Conservation (phyloP, 2,797 vertebrate species). For the Carduelis carduelis region DNA sequence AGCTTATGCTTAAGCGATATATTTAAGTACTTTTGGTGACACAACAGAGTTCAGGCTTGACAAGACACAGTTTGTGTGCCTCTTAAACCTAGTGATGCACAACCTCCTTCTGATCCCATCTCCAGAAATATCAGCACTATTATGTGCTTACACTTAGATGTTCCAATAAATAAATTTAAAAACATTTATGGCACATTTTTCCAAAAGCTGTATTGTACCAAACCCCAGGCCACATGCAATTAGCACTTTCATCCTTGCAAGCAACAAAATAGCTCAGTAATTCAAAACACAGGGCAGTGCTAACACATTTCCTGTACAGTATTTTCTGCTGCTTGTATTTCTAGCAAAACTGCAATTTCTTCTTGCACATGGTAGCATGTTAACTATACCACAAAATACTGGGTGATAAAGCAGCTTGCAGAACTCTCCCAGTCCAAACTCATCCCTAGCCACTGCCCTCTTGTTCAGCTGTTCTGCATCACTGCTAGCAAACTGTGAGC, state of each 20-base stretch:
- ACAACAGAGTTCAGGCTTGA: not conserved
- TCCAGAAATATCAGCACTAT: not conserved
- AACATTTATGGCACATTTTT: not conserved
- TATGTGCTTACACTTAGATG: not conserved
- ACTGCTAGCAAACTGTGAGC: not conserved
- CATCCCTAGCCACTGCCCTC: not conserved
- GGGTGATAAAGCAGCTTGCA: not conserved
- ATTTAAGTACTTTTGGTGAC: not conserved
- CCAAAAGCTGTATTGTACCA: not conserved
- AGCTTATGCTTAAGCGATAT: not conserved
- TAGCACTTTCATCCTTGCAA: not conserved
- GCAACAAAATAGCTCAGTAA: not conserved
- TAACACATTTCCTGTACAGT: not conserved
- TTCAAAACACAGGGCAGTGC: not conserved
- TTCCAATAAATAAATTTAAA: not conserved
- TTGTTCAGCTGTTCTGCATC: not conserved
- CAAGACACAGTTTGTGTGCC: not conserved
- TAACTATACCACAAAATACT: not conserved
- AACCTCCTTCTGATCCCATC: not conserved
- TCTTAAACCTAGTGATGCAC: not conserved
- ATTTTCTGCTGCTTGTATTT: not conserved
- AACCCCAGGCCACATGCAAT: not conserved
- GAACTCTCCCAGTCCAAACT: constrained; percentile 1
- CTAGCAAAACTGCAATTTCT: not conserved
- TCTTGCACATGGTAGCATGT: not conserved